Percentiles rank a stretch among this genome's conserved stretches.
Evolutionary conservation across 2,113 vertebrate genomes (phyloP).

Genomic region (Glaucomys volans): DNA sequence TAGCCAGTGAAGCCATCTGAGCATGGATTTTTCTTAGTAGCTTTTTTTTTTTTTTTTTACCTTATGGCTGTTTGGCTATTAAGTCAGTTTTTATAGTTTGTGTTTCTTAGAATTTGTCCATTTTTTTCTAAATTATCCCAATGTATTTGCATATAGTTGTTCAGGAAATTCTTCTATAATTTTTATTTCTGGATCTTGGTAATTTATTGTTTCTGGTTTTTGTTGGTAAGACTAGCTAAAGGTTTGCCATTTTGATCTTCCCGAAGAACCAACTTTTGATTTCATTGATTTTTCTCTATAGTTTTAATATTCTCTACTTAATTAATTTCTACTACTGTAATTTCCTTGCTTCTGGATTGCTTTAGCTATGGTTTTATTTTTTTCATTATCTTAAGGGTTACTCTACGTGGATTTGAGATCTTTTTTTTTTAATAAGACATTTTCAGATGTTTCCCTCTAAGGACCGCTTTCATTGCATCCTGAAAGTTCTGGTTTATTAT

Average conservation of each 20-base stretch:
- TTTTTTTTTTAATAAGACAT: not conserved
- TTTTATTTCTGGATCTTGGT: not conserved
- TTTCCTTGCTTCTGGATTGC: slow-evolving; percentile 5
- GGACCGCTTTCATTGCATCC: not conserved
- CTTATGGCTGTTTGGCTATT: not conserved
- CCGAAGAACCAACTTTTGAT: not conserved
- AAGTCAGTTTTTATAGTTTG: not conserved
- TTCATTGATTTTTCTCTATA: slow-evolving; percentile 23
- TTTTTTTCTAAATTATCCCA: not conserved
- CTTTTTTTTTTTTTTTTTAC: not conserved
- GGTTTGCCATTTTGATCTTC: slow-evolving; percentile 19
- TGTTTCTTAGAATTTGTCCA: not conserved
- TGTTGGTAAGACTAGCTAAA: not conserved
- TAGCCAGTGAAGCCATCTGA: not conserved
- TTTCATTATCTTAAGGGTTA: not conserved
- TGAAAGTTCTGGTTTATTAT: not conserved
- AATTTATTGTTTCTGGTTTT: not conserved
- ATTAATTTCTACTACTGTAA: not conserved
- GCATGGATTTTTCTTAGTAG: not conserved
- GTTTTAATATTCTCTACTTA: not conserved
- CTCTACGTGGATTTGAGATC: not conserved
- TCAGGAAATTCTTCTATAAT: not conserved
- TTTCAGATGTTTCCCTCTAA: not conserved
- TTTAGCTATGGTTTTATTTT: slow-evolving; percentile 11
- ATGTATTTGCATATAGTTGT: not conserved